A percentile compares a stretch with the other conserved stretches of the same genome.
Evolutionary conservation across 2,888 invertebrate genomes (phyloP).

Genomic region (Oasisia sp.): DNA sequence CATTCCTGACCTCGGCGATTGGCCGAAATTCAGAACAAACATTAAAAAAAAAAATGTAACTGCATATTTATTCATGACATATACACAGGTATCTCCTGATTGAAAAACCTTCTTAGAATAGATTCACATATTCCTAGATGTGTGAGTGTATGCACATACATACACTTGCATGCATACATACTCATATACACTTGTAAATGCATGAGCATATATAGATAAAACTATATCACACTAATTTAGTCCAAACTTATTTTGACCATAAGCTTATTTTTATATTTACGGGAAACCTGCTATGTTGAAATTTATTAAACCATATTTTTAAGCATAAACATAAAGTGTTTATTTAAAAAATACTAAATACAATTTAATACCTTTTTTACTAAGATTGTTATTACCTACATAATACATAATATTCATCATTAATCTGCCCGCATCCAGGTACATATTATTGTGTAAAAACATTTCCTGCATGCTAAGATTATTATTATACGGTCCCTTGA

Average conservation of each 20-base stretch:
- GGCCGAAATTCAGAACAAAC: not conserved
- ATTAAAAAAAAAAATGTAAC: no score
- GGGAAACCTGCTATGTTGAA: not conserved
- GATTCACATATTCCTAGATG: no score
- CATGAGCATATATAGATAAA: not conserved
- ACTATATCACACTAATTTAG: no score
- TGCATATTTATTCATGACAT: not conserved
- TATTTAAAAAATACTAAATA: not conserved
- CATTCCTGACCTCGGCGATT: not conserved
- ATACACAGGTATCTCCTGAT: no score
- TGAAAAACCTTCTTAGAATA: no score
- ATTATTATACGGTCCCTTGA: not conserved
- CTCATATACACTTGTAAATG: not conserved
- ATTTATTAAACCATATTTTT: not conserved
- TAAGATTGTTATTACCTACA: not conserved
- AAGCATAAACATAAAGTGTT: not conserved
- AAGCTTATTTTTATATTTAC: no score
- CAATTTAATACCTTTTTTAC: not conserved
- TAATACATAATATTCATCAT: not conserved
- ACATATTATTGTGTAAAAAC: not conserved
- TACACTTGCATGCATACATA: no score
- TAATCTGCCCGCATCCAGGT: not conserved
- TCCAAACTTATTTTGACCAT: no score
- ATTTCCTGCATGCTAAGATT: not conserved
- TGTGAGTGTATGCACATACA: no score